A percentile compares a stretch with the other conserved stretches of the same genome.
Evolutionary conservation across 2,888 invertebrate species (phyloP).

Genomic region (Zaprionus bogoriensis): DNA sequence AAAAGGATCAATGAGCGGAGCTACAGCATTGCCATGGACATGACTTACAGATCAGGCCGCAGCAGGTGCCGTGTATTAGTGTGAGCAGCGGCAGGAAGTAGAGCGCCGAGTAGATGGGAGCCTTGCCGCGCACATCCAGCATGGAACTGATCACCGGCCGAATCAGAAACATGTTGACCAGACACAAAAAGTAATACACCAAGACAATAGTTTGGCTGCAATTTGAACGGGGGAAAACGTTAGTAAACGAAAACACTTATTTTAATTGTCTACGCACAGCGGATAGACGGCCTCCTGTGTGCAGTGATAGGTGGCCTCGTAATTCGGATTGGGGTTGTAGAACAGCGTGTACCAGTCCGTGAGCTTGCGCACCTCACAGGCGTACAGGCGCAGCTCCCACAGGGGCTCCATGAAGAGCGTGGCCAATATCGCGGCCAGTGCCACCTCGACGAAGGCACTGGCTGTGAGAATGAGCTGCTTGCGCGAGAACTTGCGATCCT

Average conservation of each 20-base stretch:
- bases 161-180: slow-evolving; percentile 90
- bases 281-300: slow-evolving; percentile 99
- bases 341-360: slow-evolving; percentile 99
- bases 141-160: slow-evolving; percentile 89
- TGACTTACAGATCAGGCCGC: slow-evolving; percentile 93
- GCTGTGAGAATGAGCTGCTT: slow-evolving; percentile 90
- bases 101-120: slow-evolving; percentile 95
- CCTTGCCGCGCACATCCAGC: slow-evolving; percentile 87
- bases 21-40: too few species aligned
- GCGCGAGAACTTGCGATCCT: slow-evolving; percentile 90
- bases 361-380: slow-evolving; percentile 90
- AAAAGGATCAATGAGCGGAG: too few species aligned
- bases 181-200: slow-evolving; percentile 92
- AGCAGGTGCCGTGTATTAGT: slow-evolving; percentile 93
- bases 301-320: slow-evolving; percentile 88
- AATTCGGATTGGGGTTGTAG: slow-evolving; percentile 96
- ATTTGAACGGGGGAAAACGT: neutral
- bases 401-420: slow-evolving; percentile 92
- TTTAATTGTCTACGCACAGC: slow-evolving; percentile 87
- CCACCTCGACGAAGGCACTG: slow-evolving; percentile 92
- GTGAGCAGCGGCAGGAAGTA: slow-evolving; percentile 96
- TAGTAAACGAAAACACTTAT: too few species aligned
- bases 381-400: slow-evolving; percentile 89
- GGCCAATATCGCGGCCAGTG: slow-evolving; percentile 89
- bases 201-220: slow-evolving; percentile 95